Evolutionary conservation across 2,888 invertebrate species (phyloP).

Genomic region (Hydrotaea diabolus): DNA sequence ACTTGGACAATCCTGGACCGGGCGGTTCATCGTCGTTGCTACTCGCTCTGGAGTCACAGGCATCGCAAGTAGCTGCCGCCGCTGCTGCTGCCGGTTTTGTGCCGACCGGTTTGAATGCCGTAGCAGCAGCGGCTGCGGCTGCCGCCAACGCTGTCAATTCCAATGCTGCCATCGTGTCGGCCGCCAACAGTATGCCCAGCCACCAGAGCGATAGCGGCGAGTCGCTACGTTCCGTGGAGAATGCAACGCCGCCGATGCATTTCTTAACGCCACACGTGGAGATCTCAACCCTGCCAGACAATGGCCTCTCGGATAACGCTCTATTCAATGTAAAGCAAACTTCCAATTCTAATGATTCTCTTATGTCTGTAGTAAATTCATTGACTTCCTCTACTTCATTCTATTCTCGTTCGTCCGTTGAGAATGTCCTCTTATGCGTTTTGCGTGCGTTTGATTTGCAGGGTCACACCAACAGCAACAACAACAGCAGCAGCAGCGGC

Average conservation of each 20-base stretch:
- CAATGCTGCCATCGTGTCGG: constrained; percentile 81
- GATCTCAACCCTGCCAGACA: constrained; percentile 93
- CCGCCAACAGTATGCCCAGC: constrained; percentile 82
- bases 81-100: constrained; percentile 81
- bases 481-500: constrained; percentile 32
- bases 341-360: constrained; percentile 69
- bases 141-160: constrained; percentile 72
- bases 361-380: constrained; percentile 68
- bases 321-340: constrained; percentile 80
- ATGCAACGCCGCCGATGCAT: constrained; percentile 94
- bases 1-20: constrained; percentile 93
- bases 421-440: constrained; percentile 76
- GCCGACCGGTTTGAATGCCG: constrained; percentile 79
- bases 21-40: constrained; percentile 88
- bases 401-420: constrained; percentile 69
- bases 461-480: constrained; percentile 70
- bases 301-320: constrained; percentile 84
- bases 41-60: constrained; percentile 85
- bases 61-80: constrained; percentile 83
- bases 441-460: constrained; percentile 79
- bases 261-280: constrained; percentile 95
- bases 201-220: constrained; percentile 92
- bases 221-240: constrained; percentile 91
- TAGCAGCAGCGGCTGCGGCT: constrained; percentile 71
- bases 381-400: constrained; percentile 68